Evolutionary conservation across 2,113 vertebrate genomes (phyloP).

Genomic region (Eudyptes chrysolophus): DNA sequence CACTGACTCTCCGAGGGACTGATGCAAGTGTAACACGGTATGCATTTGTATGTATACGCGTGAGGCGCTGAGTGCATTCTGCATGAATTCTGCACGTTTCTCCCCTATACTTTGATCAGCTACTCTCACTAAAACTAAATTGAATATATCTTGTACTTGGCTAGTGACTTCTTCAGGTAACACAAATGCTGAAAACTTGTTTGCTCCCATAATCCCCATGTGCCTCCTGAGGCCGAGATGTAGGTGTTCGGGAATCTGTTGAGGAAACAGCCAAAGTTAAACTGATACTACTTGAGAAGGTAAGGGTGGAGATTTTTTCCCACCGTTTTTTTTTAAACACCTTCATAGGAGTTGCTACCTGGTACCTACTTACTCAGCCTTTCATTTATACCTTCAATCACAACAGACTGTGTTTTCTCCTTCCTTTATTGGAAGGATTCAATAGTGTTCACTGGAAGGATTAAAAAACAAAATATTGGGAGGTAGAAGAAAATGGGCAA

Average conservation of each 20-base stretch:
- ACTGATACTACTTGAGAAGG: neutral
- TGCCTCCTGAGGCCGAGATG: neutral
- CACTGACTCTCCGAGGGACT: neutral
- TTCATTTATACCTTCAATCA: neutral
- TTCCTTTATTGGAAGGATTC: neutral
- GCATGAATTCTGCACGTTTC: neutral
- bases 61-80: fast-evolving
- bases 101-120: neutral
- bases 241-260: neutral
- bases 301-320: neutral
- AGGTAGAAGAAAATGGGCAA: neutral
- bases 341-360: neutral
- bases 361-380: neutral
- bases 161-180: neutral
- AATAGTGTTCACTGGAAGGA: neutral
- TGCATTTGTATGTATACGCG: fast-evolving
- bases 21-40: neutral
- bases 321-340: neutral
- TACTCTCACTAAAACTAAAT: neutral
- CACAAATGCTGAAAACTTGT: neutral
- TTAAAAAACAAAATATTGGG: neutral
- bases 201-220: neutral
- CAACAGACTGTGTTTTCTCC: neutral
- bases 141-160: neutral
- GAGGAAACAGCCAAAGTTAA: neutral